These are phyloP conservation scores for Speoplatyrhinus poulsoni DNA, from an alignment of 2,113 vertebrate species.

Conservation along the genomic window DNA sequence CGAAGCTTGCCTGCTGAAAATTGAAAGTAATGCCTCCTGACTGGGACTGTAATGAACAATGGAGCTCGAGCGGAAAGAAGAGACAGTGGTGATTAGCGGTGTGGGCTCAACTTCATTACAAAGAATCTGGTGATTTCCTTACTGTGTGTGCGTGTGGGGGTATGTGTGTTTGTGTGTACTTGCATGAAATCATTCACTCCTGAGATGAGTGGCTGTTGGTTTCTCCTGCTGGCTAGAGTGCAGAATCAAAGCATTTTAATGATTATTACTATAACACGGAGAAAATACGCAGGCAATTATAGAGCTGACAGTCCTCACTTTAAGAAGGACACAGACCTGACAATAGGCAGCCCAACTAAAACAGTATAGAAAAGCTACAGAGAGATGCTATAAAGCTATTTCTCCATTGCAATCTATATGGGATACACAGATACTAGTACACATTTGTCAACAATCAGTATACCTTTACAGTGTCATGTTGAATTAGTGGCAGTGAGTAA, in stretches of 20 bases:
- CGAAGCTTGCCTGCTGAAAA: constrained; percentile 11
- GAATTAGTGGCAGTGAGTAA: too few relatives aligned
- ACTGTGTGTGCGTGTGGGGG: background rate
- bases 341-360: too few relatives aligned
- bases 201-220: constrained; percentile 36
- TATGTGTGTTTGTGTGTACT: constrained; percentile 2
- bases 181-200: constrained; percentile 35
- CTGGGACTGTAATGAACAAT: constrained; percentile 49
- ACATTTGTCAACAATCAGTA: too few relatives aligned
- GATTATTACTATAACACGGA: constrained; percentile 43
- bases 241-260: constrained; percentile 50
- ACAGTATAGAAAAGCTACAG: too few relatives aligned
- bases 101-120: constrained; percentile 49
- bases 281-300: constrained; percentile 42
- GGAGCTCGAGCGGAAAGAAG: constrained; percentile 21
- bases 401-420: too few relatives aligned
- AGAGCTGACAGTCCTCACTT: constrained; percentile 11
- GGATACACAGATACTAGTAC: too few relatives aligned
- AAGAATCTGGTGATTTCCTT: constrained; percentile 28
- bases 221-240: constrained; percentile 29
- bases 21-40: constrained; percentile 29
- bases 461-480: too few relatives aligned
- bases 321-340: too few relatives aligned
- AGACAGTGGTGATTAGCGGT: constrained; percentile 49
- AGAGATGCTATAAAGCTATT: too few relatives aligned